Percentiles rank a stretch among this genome's conserved stretches.
Conservation (phyloP, 2,797 vertebrate genomes). For the Pipistrellus kuhlii region DNA sequence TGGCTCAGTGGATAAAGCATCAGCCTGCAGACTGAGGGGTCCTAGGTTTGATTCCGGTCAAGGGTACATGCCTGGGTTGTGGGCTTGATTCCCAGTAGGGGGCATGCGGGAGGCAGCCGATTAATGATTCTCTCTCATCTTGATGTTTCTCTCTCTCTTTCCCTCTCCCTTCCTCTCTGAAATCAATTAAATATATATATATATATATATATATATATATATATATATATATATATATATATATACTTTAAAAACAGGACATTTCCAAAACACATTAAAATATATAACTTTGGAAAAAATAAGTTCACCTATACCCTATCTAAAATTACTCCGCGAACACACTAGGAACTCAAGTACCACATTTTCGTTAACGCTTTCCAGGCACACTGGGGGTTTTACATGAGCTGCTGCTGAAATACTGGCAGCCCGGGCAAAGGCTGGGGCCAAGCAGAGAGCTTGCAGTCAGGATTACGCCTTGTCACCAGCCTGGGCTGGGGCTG, state of each 20-base stretch:
- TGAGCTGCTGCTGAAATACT: background rate
- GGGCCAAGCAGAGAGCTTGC: background rate
- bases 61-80: too few species aligned
- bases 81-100: too few species aligned
- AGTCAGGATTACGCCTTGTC: background rate
- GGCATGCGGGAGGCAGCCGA: too few species aligned
- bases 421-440: background rate
- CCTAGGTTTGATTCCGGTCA: too few species aligned
- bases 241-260: background rate
- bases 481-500: background rate
- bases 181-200: too few species aligned
- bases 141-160: too few species aligned
- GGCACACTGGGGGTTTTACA: slow-evolving; percentile 14
- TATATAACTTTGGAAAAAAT: background rate
- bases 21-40: too few species aligned
- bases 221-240: too few species aligned
- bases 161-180: too few species aligned
- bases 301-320: background rate
- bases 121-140: too few species aligned
- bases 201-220: too few species aligned
- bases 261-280: slow-evolving; percentile 11
- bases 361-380: slow-evolving; percentile 11
- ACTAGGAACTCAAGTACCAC: background rate
- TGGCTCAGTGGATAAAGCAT: too few species aligned
- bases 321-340: background rate